phyloP scores from a whole-genome alignment of 2,888 invertebrate genomes.

The Ornithoptera priamus region DNA sequence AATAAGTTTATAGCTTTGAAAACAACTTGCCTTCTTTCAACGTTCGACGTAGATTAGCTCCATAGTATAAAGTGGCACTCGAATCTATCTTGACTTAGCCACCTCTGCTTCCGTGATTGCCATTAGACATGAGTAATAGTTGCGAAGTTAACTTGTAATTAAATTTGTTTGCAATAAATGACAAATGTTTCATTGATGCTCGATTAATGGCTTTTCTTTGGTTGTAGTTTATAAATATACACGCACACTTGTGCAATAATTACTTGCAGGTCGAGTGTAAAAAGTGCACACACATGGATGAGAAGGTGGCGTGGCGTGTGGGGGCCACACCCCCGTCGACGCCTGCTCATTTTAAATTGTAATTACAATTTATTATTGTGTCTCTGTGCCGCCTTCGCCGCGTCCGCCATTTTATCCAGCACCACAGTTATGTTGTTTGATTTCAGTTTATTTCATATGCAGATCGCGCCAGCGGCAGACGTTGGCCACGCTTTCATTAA shows the following conservation, averaged over 20 bases:
- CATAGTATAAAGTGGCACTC: constrained; percentile 31
- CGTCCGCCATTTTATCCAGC: constrained; percentile 74
- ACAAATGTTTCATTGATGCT: constrained; percentile 29
- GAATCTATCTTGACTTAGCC: constrained; percentile 26
- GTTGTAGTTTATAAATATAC: constrained; percentile 37
- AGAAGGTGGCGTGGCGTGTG: constrained; percentile 60
- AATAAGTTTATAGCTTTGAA: constrained; percentile 3
- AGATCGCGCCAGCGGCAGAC: constrained; percentile 4
- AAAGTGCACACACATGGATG: constrained; percentile 68
- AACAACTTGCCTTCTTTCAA: constrained; percentile 14
- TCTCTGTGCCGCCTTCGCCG: constrained; percentile 77
- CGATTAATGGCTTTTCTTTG: constrained; percentile 34
- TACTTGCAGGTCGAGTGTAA: constrained; percentile 61
- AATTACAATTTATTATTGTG: constrained; percentile 80
- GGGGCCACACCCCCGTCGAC: constrained; percentile 74
- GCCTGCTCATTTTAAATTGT: constrained; percentile 81
- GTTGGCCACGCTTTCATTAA: constrained; percentile 8
- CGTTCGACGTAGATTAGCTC: constrained; percentile 20
- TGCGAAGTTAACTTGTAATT: constrained; percentile 1
- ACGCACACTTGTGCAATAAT: constrained; percentile 49
- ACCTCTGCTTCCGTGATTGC: constrained; percentile 9
- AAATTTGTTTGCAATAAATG: constrained; percentile 16
- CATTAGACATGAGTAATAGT: constrained; percentile 2
- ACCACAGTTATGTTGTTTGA: constrained; percentile 38
- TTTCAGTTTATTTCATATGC: constrained; percentile 40